Evolutionary conservation across 64 coral and sea anemone species (phyloP).

Genomic region (Actinia tenebrosa): DNA sequence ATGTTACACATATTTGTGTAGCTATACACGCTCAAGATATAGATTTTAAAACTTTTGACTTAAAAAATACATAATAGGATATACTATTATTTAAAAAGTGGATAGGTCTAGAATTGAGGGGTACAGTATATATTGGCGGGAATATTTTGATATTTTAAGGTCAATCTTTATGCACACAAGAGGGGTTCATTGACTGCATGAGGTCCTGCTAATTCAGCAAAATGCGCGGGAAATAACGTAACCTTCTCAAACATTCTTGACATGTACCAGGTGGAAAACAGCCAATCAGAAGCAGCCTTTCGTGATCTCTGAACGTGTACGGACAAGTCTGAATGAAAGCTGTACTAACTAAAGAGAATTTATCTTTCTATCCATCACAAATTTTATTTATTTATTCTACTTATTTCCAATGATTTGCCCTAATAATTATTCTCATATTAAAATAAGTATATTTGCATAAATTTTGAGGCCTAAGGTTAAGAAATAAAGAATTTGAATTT

Average conservation of each 20-base stretch:
- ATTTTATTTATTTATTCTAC: background rate
- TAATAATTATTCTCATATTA: background rate
- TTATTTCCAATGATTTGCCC: background rate
- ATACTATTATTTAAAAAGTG: background rate
- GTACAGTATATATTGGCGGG: background rate
- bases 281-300: background rate
- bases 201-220: background rate
- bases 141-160: background rate
- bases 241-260: background rate
- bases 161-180: background rate
- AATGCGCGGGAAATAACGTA: conserved; percentile 1
- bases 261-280: background rate
- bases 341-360: background rate
- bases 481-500: background rate
- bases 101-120: background rate
- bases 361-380: background rate
- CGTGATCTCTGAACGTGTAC: conserved; percentile 1
- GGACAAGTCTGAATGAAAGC: background rate
- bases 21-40: background rate
- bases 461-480: background rate
- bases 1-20: conserved; percentile 4
- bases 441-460: background rate
- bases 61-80: background rate
- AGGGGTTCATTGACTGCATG: background rate
- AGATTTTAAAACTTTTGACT: background rate